Evolutionary conservation across 2,888 invertebrate species (phyloP), one percentile per base, ranked within the genome.

Genomic region (Philereme transversata): DNA sequence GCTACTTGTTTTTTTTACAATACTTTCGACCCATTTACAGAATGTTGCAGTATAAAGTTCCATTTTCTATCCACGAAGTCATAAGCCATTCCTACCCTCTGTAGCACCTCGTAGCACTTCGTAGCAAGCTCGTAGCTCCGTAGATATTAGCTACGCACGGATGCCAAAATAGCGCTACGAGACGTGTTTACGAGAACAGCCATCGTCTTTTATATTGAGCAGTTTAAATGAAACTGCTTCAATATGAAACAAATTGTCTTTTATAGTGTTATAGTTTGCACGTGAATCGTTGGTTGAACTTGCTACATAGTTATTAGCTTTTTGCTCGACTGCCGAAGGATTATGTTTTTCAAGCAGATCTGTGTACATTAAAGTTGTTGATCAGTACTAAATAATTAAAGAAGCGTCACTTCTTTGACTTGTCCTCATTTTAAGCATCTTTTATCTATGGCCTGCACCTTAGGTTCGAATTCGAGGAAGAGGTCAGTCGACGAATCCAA

Each of bases 61-160:
- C 22, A n/a, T 54, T 40, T 56, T 46, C 5, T 43, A 36, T 52
- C 10, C 33, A 35, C 34, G 6, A 40, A 51, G 40, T 40, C 41
- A 41, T 49, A 59, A 49, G 43, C 43, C 45, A 53, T 52, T 22
- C 40, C 43, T 46, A 54, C 50, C 34, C 47, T 38, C 41, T 33
- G 57, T 62, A 61, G 61, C 57, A 45, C 0, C n/a, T 59, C 59
- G 59, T 53, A 52, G 52, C 58, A 40, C 34, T 9, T 45, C 22
- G 54, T 55, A 55, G 41, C 41, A 22, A 9, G 34, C 35, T 57
- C 49, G 52, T 57, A 51, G 57, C 57, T 35, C 46, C 53, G 57
- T 51, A 58, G 54, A 62, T 57, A 62, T 62, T 57, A 61, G 61
- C 61, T 62, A 62, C 57, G 53, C 62, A 62, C 54, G 62, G 54